These are phyloP conservation scores for Brenthis daphne DNA, from an alignment of 2,888 invertebrate genomes.

Conservation along the genomic window DNA sequence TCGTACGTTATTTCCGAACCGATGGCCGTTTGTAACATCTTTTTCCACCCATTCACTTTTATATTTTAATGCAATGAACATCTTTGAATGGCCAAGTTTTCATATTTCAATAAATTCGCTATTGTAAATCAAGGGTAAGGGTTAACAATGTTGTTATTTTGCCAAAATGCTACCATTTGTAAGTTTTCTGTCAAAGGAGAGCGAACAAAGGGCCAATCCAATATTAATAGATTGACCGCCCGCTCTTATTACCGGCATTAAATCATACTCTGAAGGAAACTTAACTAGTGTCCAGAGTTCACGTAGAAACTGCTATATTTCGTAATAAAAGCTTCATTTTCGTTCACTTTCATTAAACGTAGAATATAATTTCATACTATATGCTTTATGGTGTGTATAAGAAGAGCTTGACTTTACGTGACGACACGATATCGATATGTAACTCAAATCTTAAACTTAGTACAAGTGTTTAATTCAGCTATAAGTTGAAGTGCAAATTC, in stretches of 20 bases:
- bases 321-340: neutral
- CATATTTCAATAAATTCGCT: conserved; percentile 3
- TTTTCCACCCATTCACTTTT: neutral
- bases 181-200: conserved; percentile 25
- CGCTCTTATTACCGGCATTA: conserved; percentile 15
- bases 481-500: no score
- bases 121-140: conserved; percentile 18
- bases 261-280: conserved; percentile 9
- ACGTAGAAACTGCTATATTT: neutral
- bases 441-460: no score
- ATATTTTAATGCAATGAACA: neutral
- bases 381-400: no score
- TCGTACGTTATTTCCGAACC: no score
- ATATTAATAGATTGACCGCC: conserved; percentile 23
- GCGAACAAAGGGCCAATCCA: conserved; percentile 17
- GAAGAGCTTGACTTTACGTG: no score
- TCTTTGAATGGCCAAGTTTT: conserved; percentile 1
- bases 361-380: no score
- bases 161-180: conserved; percentile 14
- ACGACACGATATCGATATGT: no score
- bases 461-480: no score
- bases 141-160: conserved; percentile 14
- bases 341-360: no score
- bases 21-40: no score
- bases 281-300: neutral